phyloP scores from a whole-genome alignment of 2,797 vertebrate genomes.

The Syndactyla subalaris region DNA sequence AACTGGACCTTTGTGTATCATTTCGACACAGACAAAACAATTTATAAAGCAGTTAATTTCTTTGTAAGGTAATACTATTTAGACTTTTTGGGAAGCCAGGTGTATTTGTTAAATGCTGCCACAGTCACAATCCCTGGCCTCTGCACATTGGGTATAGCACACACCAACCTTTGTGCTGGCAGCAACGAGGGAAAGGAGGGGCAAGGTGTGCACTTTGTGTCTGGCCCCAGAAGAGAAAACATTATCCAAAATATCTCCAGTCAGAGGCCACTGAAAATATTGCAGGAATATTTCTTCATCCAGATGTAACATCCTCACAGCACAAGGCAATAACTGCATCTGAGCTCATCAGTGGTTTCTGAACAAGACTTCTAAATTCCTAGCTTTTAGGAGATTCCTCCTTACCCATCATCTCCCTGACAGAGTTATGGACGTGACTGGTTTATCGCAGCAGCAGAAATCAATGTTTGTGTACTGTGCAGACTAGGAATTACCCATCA shows the following conservation, averaged over 20 bases:
- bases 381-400: not conserved
- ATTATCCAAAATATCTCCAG: fast-evolving
- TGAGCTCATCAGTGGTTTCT: not conserved
- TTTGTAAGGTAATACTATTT: not conserved
- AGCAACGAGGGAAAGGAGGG: not conserved
- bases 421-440: fast-evolving
- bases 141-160: fast-evolving
- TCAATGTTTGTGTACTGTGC: fast-evolving
- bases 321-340: not conserved
- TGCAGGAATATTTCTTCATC: not conserved
- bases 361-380: not conserved
- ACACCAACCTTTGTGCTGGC: not conserved
- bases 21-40: not conserved
- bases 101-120: not conserved
- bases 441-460: not conserved
- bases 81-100: too few species aligned
- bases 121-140: not conserved
- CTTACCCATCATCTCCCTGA: too few species aligned
- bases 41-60: not conserved
- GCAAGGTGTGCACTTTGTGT: fast-evolving
- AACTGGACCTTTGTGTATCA: fast-evolving
- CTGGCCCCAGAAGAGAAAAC: fast-evolving
- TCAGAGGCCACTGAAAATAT: not conserved
- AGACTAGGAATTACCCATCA: not conserved
- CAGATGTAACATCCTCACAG: not conserved